Evolutionary conservation across 2,797 vertebrate species (phyloP).

Genomic region (Enoplosus armatus): DNA sequence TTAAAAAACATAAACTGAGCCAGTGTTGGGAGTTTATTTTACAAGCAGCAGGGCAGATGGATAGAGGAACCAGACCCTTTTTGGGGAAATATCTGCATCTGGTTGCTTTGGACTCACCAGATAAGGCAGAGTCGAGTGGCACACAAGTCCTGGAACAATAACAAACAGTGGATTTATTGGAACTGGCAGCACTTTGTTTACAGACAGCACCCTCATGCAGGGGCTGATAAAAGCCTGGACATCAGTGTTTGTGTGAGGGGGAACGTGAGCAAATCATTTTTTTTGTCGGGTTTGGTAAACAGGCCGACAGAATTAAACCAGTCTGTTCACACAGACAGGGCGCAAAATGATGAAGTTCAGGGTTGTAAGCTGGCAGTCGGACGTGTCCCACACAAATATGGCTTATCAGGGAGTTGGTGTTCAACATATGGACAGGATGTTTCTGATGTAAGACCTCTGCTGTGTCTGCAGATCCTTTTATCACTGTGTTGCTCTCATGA

Average conservation of each 20-base stretch:
- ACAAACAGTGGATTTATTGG: slow-evolving; percentile 63
- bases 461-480: slow-evolving; percentile 12
- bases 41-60: not conserved
- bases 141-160: slow-evolving; percentile 51
- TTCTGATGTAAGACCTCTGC: slow-evolving; percentile 28
- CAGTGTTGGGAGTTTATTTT: not conserved
- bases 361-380: not conserved
- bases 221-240: slow-evolving; percentile 53
- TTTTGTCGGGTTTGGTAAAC: slow-evolving; percentile 35
- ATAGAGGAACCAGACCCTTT: not conserved
- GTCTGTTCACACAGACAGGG: not conserved
- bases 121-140: slow-evolving; percentile 58
- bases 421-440: slow-evolving; percentile 38
- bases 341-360: slow-evolving; percentile 2
- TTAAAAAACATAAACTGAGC: not conserved
- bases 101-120: slow-evolving; percentile 46
- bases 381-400: not conserved
- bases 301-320: slow-evolving; percentile 2
- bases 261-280: slow-evolving; percentile 26
- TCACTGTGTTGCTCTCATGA: slow-evolving; percentile 9
- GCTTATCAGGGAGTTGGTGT: slow-evolving; percentile 35
- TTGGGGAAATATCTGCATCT: slow-evolving; percentile 8
- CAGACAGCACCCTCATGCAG: slow-evolving; percentile 42
- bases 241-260: not conserved
- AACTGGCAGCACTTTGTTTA: slow-evolving; percentile 53